Evolutionary conservation across 1,140 invertebrate genomes (phyloP).

Genomic region (Dolichoris vasculosae): DNA sequence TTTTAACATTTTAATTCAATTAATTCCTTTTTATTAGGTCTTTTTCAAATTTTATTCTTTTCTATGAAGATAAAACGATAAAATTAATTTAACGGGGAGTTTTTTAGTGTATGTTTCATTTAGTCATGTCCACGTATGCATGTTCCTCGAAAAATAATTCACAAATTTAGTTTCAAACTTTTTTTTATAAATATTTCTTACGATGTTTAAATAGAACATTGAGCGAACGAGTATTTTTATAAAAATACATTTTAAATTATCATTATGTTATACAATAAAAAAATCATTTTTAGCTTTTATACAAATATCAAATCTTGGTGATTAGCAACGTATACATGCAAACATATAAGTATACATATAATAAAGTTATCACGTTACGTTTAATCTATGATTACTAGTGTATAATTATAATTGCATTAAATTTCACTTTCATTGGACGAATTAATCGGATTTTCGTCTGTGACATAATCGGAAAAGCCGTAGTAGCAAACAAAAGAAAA

Average conservation of each 20-base stretch:
- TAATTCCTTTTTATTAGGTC: too few relatives aligned
- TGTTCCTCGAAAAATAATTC: too few relatives aligned
- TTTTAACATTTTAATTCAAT: not conserved
- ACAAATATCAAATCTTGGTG: not conserved
- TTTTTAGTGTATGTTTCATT: too few relatives aligned
- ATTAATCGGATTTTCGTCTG: constrained; percentile 2
- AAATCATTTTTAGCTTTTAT: not conserved
- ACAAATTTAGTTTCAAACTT: too few relatives aligned
- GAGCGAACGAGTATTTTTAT: too few relatives aligned
- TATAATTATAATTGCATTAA: not conserved
- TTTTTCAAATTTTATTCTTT: not conserved
- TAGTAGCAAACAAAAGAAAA: not conserved
- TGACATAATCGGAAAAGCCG: not conserved
- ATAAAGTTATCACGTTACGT: not conserved
- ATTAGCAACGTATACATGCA: not conserved
- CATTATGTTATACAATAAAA: not conserved
- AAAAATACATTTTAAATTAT: not conserved
- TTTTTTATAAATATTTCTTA: too few relatives aligned
- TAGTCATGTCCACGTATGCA: too few relatives aligned
- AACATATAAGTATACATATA: not conserved
- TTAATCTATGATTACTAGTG: not conserved
- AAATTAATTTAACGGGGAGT: not conserved
- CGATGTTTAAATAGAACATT: too few relatives aligned
- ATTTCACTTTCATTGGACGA: not conserved
- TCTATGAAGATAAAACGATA: not conserved